phyloP scores from a whole-genome alignment of 2,113 vertebrate genomes.

The Talpa occidentalis region DNA sequence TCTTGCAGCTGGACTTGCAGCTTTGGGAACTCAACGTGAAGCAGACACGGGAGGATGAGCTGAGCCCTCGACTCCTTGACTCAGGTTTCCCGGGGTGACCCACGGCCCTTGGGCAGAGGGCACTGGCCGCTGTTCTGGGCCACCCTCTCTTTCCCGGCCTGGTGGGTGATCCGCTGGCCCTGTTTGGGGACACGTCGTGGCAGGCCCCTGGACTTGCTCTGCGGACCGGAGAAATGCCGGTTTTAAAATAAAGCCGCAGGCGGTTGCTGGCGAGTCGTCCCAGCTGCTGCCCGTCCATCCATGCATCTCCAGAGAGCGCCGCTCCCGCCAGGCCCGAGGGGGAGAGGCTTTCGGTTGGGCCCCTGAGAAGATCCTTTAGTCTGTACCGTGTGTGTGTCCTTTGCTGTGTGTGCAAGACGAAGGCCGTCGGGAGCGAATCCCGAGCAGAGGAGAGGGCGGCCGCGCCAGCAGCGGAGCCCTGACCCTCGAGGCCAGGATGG shows the following conservation, averaged over 20 bases:
- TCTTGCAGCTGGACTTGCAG: conserved; percentile 57
- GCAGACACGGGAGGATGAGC: conserved; percentile 78
- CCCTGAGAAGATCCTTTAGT: background rate
- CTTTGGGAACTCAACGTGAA: conserved; percentile 58
- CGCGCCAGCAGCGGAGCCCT: accelerated
- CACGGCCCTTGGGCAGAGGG: too few species aligned
- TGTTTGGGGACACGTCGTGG: accelerated
- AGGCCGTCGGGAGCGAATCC: background rate
- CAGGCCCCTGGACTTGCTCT: background rate
- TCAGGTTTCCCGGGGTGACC: background rate
- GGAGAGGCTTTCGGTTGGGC: background rate
- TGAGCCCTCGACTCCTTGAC: conserved; percentile 75
- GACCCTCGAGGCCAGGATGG: background rate
- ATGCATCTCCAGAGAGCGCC: accelerated
- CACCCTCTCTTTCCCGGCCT: background rate
- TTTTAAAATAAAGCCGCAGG: background rate
- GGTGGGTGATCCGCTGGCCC: too few species aligned
- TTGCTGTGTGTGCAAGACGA: background rate
- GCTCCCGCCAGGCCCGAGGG: background rate
- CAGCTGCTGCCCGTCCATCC: background rate
- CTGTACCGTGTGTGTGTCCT: background rate
- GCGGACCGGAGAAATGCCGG: background rate
- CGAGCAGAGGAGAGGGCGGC: too few species aligned
- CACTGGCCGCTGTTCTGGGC: too few species aligned
- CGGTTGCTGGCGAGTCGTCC: background rate